Percentiles rank a stretch among this genome's conserved stretches.
These are phyloP conservation scores for Platycnemis pennipes DNA, from an alignment of 2,888 invertebrate genomes.

Conservation along the genomic window DNA sequence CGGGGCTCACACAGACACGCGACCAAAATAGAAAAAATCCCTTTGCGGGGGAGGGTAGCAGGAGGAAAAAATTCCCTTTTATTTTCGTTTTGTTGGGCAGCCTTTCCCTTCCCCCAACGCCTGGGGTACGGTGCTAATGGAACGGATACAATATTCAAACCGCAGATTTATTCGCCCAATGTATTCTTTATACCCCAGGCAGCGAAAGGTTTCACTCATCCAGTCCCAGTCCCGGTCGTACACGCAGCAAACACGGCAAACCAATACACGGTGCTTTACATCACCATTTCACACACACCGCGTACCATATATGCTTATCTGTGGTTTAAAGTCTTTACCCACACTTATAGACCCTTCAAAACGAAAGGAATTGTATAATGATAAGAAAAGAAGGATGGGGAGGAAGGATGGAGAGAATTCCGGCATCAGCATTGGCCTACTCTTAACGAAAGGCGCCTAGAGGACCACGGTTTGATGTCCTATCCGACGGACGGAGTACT, in stretches of 20 bases:
- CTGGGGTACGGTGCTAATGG: not conserved
- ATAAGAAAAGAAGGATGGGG: too few relatives aligned
- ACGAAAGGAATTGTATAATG: too few relatives aligned
- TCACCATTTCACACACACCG: too few relatives aligned
- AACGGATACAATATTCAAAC: slow-evolving; percentile 8
- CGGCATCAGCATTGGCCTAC: too few relatives aligned
- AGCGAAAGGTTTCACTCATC: not conserved
- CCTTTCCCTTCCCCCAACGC: not conserved
- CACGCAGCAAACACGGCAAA: not conserved
- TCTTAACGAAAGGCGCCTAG: too few relatives aligned
- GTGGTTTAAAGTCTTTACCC: too few relatives aligned
- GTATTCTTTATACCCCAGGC: not conserved
- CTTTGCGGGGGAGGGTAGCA: too few relatives aligned
- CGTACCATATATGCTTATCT: too few relatives aligned
- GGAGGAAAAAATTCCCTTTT: not conserved
- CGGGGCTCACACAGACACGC: not conserved
- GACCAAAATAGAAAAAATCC: not conserved
- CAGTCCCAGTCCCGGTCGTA: not conserved
- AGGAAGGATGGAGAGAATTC: too few relatives aligned
- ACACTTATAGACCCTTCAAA: too few relatives aligned
- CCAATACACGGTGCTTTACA: not conserved
- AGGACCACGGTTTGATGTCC: too few relatives aligned
- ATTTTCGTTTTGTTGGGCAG: not conserved
- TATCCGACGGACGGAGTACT: too few relatives aligned
- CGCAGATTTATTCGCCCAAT: not conserved